Percentiles rank a stretch among this genome's conserved stretches.
phyloP scores from a whole-genome alignment of 2,888 invertebrate genomes.

The Spilosoma lubricipeda region DNA sequence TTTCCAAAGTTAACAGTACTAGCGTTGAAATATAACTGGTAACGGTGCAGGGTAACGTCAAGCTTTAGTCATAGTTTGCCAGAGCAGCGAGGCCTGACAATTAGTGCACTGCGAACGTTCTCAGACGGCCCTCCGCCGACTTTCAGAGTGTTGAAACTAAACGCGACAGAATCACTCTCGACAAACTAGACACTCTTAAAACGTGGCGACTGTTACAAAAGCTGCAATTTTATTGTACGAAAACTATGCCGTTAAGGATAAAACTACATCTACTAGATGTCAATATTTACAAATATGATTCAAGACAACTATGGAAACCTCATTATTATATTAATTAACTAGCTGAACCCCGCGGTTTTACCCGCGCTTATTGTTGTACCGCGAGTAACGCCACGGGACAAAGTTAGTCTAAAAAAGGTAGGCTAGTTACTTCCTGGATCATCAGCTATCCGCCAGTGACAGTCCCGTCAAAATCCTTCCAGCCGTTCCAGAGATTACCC shows the following conservation, averaged over 20 bases:
- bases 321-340: too few relatives aligned
- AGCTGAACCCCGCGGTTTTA: too few relatives aligned
- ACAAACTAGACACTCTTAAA: constrained; percentile 47
- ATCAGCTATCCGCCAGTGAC: too few relatives aligned
- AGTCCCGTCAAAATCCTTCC: too few relatives aligned
- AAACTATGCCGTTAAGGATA: constrained; percentile 25
- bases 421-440: too few relatives aligned
- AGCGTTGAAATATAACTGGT: constrained; percentile 26
- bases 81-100: constrained; percentile 64
- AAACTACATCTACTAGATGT: constrained; percentile 7
- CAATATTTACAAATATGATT: too few relatives aligned
- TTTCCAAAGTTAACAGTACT: constrained; percentile 10
- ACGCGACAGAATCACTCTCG: constrained; percentile 60
- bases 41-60: constrained; percentile 29
- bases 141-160: constrained; percentile 61
- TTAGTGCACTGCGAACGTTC: constrained; percentile 68
- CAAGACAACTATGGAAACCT: too few relatives aligned
- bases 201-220: constrained; percentile 46
- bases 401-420: too few relatives aligned
- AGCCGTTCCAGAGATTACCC: too few relatives aligned
- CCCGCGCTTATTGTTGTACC: too few relatives aligned
- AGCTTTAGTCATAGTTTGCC: constrained; percentile 37
- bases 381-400: too few relatives aligned
- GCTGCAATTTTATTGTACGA: constrained; percentile 40
- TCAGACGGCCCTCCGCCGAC: constrained; percentile 70